Conservation (phyloP, 2,797 vertebrate species). For the Rhincodon typus region DNA sequence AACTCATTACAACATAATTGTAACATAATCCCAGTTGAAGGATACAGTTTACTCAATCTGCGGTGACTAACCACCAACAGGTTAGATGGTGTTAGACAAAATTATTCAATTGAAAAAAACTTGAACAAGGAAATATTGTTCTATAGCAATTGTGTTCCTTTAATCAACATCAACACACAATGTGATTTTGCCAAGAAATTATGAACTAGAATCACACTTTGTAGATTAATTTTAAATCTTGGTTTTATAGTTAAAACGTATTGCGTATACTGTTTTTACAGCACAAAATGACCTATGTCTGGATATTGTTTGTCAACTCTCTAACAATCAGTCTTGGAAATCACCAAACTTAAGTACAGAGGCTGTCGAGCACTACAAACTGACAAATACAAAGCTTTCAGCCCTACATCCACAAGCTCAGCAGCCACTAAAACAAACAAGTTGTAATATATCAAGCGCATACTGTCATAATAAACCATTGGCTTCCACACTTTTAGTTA, state of each 20-base stretch:
- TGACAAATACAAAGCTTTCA: background rate
- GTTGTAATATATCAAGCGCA: background rate
- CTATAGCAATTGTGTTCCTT: background rate
- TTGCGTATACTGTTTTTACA: background rate
- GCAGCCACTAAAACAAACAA: background rate
- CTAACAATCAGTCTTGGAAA: background rate
- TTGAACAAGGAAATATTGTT: background rate
- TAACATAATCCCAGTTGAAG: background rate
- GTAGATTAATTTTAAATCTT: background rate
- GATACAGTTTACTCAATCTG: background rate
- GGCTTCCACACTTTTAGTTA: background rate
- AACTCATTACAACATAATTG: background rate
- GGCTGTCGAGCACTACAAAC: too few relatives aligned
- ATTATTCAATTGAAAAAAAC: background rate
- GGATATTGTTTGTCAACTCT: background rate
- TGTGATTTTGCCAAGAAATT: background rate
- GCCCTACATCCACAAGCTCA: background rate
- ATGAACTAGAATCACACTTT: background rate
- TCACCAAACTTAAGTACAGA: background rate
- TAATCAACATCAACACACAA: background rate
- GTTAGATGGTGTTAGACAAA: background rate
- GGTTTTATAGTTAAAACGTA: background rate
- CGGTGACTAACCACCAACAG: background rate
- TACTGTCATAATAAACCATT: background rate
- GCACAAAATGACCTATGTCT: background rate